Evolutionary conservation across 2,888 invertebrate species (phyloP), one percentile per base, ranked within the genome.

Genomic region (Agrypnus murinus): DNA sequence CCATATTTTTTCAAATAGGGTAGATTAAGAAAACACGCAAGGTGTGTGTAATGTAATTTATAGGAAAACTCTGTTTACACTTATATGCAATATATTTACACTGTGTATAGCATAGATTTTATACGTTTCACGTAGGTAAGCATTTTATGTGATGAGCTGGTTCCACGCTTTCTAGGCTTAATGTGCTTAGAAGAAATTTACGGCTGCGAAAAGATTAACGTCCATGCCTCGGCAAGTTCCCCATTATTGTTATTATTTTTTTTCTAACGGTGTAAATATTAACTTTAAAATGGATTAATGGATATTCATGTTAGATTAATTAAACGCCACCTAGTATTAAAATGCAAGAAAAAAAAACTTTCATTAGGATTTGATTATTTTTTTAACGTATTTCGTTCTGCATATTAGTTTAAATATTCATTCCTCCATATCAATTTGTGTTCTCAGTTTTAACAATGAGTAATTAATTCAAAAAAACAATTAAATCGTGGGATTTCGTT

Each of bases 1-100:
- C 60, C 34, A 46, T 59, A 59, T 45, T 60, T 60, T 58, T 60
- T 46, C 4, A 19, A 17, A 60, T 60, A 15, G 46, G 60, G 60
- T 46, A 46, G 45, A 34, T 25, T 43, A 59, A 45, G 60, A 1
- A n/a, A 46, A 19, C 60, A 60, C 45, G 60, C 60, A 19, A 60
- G 12, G 5, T 17, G 12, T 25, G 5, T n/a, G n/a, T n/a, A n/a
- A n/a, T n/a, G n/a, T 46, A 60, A 60, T 60, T 60, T 60, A 60
- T 60, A 15, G 60, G 2, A 46, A 46, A 46, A 25, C 60, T 14
- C 9, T 19, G 58, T 19, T 19, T 58, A 0, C 10, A 15, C 15
- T 36, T 19, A 25, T 15, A 17, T 58, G 36, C 25, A 58, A 14
- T 40, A 17, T 14, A 58, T 58, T 58, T 19, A 8, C 40, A 8